phyloP scores from a whole-genome alignment of 2,797 vertebrate genomes.

The Arctocebus calabarensis region DNA sequence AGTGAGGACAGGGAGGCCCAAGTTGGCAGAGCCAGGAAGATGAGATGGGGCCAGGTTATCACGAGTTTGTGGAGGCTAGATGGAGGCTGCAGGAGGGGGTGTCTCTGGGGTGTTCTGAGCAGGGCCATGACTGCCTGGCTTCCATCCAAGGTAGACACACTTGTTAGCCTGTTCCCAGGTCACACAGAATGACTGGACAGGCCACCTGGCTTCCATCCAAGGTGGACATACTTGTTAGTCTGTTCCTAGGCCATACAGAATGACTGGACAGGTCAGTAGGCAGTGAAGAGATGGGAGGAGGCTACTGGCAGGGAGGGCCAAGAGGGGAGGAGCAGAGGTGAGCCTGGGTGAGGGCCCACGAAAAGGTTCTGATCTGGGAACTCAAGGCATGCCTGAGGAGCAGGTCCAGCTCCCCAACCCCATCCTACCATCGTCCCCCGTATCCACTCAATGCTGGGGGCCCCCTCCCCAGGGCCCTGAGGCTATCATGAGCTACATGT shows the following conservation, averaged over 20 bases:
- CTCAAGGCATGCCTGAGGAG: neutral
- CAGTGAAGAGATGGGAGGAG: neutral
- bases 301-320: accelerated
- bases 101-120: neutral
- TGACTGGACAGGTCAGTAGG: neutral
- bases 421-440: accelerated
- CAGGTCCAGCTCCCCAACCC: no score
- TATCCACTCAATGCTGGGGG: neutral
- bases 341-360: accelerated
- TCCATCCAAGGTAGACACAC: neutral
- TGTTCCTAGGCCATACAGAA: no score
- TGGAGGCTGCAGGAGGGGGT: neutral
- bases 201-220: neutral
- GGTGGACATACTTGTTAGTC: neutral
- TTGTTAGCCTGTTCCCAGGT: no score
- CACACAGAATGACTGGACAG: neutral
- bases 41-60: no score
- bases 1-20: no score
- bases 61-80: neutral
- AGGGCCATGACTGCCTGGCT: neutral
- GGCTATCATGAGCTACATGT: neutral
- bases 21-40: no score
- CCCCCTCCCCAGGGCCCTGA: neutral
- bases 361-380: neutral
- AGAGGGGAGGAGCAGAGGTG: neutral